Evolutionary conservation across 2,888 invertebrate genomes (phyloP).

Genomic region (Entomobrya proxima): DNA sequence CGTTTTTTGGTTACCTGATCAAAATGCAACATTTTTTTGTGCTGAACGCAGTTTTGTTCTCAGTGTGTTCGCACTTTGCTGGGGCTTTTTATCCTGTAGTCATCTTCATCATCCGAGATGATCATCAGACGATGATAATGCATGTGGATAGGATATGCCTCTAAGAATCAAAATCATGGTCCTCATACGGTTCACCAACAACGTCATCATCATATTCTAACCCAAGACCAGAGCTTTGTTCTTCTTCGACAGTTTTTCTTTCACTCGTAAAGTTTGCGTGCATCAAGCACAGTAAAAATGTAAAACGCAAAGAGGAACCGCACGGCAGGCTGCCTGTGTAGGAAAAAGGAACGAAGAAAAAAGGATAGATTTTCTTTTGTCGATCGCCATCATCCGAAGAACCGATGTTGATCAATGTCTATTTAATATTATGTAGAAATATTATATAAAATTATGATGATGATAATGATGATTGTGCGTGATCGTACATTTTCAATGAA

Average conservation of each 20-base stretch:
- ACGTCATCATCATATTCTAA: not conserved
- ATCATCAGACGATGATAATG: not conserved
- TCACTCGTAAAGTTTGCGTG: not conserved
- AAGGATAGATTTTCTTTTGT: not conserved
- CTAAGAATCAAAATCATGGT: slow-evolving; percentile 21
- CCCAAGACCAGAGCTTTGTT: not conserved
- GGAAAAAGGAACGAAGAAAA: too few relatives aligned
- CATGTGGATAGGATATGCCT: not conserved
- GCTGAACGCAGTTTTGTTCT: not conserved
- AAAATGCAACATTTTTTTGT: not conserved
- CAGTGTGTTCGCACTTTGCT: not conserved
- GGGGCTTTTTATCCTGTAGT: not conserved
- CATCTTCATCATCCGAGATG: not conserved
- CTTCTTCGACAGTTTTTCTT: not conserved
- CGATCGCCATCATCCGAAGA: too few relatives aligned
- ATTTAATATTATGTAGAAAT: not conserved
- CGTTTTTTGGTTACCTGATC: not conserved
- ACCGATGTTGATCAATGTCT: not conserved
- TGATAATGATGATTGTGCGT: not conserved
- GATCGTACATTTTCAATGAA: not conserved
- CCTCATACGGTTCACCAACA: slow-evolving; percentile 27
- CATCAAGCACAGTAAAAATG: not conserved
- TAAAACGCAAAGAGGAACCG: not conserved
- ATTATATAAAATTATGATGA: not conserved
- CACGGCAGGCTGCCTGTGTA: slow-evolving; percentile 38